phyloP scores from a whole-genome alignment of 2,888 invertebrate species.

The Pollenia angustigena region DNA sequence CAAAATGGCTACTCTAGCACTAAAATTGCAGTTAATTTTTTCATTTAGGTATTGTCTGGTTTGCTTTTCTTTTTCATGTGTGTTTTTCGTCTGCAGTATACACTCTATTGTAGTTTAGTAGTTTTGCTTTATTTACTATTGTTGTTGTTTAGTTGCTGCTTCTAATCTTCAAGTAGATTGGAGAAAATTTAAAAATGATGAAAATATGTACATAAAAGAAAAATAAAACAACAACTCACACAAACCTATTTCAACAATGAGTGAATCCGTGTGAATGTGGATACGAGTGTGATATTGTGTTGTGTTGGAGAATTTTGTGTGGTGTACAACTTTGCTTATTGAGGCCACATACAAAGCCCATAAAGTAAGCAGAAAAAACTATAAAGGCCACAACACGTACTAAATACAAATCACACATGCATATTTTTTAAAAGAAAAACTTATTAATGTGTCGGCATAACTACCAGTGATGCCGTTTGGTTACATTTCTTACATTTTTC shows the following conservation, averaged over 20 bases:
- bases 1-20: conserved; percentile 69
- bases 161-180: conserved; percentile 71
- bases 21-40: conserved; percentile 65
- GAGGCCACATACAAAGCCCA: conserved; percentile 73
- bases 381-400: conserved; percentile 38
- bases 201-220: conserved; percentile 67
- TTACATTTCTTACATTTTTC: too few species aligned
- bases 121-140: conserved; percentile 60
- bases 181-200: conserved; percentile 73
- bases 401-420: conserved; percentile 12
- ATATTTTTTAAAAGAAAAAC: conserved; percentile 44
- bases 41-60: neutral
- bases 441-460: conserved; percentile 26
- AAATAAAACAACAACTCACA: conserved; percentile 51
- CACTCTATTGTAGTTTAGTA: conserved; percentile 71
- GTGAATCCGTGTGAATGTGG: neutral
- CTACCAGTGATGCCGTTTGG: too few species aligned
- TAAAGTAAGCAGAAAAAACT: conserved; percentile 50
- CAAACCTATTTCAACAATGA: neutral
- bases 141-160: conserved; percentile 51
- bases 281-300: conserved; percentile 13
- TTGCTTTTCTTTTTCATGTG: conserved; percentile 38
- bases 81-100: conserved; percentile 47
- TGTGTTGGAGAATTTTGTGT: conserved; percentile 55
- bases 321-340: conserved; percentile 73